These are phyloP conservation scores for Diarsia dahlii DNA, from an alignment of 2,888 invertebrate species.

Conservation along the genomic window DNA sequence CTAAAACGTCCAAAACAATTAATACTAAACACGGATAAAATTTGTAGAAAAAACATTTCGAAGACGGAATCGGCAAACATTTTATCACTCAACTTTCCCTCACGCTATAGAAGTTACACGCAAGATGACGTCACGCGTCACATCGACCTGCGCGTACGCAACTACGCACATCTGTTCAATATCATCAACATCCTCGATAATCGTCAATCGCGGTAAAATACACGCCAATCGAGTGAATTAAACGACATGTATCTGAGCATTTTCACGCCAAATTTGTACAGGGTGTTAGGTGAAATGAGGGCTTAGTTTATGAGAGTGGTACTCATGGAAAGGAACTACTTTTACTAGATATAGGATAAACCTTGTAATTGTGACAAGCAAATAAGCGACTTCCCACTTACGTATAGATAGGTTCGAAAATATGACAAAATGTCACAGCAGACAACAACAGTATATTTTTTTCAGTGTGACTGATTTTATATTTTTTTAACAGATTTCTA, in stretches of 20 bases:
- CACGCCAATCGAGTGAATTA: conserved; percentile 31
- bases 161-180: conserved; percentile 50
- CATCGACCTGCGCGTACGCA: conserved; percentile 38
- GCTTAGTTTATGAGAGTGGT: neutral
- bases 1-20: conserved; percentile 50
- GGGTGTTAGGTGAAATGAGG: neutral
- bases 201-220: conserved; percentile 48
- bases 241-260: neutral
- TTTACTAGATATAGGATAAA: neutral
- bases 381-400: neutral
- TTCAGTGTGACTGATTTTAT: neutral
- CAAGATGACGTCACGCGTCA: conserved; percentile 62
- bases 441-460: too few species aligned
- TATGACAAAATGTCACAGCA: neutral
- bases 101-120: conserved; percentile 72
- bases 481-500: neutral
- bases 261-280: neutral
- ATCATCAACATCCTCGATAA: conserved; percentile 43
- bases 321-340: neutral
- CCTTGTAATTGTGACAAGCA: neutral
- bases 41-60: conserved; percentile 46
- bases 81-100: conserved; percentile 76
- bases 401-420: neutral
- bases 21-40: conserved; percentile 22
- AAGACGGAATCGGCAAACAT: conserved; percentile 58